Conservation (phyloP, 64 coral and sea anemone species). For the Porites lutea region DNA sequence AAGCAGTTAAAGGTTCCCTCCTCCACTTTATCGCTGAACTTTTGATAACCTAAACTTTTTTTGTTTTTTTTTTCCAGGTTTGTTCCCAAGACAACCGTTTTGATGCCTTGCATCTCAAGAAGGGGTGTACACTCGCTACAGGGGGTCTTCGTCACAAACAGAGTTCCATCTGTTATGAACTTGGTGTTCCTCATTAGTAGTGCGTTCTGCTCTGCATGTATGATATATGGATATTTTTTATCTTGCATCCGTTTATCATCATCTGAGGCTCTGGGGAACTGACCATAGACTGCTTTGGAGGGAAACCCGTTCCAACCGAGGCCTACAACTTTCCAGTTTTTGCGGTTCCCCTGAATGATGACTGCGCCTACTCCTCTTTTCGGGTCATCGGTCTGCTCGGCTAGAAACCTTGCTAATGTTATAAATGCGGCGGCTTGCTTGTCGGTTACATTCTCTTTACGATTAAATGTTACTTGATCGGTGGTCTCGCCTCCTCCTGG, state of each 20-base stretch:
- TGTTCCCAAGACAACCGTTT: slow-evolving; percentile 48
- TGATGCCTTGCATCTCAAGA: slow-evolving; percentile 42
- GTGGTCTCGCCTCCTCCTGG: not conserved
- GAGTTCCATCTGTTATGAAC: not conserved
- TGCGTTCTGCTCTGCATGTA: slow-evolving; percentile 84
- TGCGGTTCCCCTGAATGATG: not conserved
- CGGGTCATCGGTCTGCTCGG: slow-evolving; percentile 66
- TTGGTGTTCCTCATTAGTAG: slow-evolving; percentile 58
- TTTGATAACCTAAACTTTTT: not conserved
- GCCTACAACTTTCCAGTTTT: slow-evolving; percentile 4
- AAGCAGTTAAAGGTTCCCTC: not conserved
- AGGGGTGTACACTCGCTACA: slow-evolving; percentile 69
- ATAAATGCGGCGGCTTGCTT: slow-evolving; percentile 19
- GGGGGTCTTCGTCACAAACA: slow-evolving; percentile 53
- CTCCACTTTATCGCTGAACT: not conserved
- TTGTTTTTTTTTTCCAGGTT: not conserved
- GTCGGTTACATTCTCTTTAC: not conserved
- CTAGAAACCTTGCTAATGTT: slow-evolving; percentile 39
- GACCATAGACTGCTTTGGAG: slow-evolving; percentile 29
- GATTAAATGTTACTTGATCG: not conserved
- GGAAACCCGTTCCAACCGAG: slow-evolving; percentile 67
- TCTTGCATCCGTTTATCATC: not conserved
- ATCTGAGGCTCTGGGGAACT: slow-evolving; percentile 40
- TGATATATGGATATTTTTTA: slow-evolving; percentile 57
- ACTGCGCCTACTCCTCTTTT: slow-evolving; percentile 49